Evolutionary conservation across 2,113 vertebrate genomes (phyloP), one percentile per base, ranked within the genome.

Genomic region (Bufo gargarizans): DNA sequence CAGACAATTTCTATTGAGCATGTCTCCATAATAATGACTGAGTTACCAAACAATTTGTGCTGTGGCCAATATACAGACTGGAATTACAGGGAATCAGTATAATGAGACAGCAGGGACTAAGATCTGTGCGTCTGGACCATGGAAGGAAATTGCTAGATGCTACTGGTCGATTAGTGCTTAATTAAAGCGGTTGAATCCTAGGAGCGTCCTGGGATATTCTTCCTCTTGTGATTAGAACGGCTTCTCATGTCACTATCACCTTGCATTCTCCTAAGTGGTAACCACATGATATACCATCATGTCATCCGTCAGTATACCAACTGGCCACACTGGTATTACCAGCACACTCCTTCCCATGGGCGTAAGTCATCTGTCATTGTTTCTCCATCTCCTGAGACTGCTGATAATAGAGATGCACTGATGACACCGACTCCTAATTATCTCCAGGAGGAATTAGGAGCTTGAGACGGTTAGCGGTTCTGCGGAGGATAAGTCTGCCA

Each of bases 371-470:
- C 1, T 71, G 71, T 20, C 17, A 71, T 17, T 55, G 12, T 43
- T 74, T 20, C 83, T 58, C 5, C 20, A 10, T 85, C 85, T 67
- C 85, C 11, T 4, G 74, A 78, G 84, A 59, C 19, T 65, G 6
- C 45, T 77, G 59, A 16, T 61, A 45, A n/a, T 77, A 56, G 61
- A 49, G 19, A n/a, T 49, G 19, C 58, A 63, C n/a, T 4, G 56
- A 82, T n/a, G 59, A 59, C 16, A 65, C 72, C 10, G 74, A 8
- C 45, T 45, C 8, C 43, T 53, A 53, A 49, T 78, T 79, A 50
- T 78, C 19, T 87, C 59, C 50, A 19, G 33, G 55, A 69, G 45
- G 12, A 67, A 83, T 88, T 88, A 77, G 78, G 82, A 49, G 78
- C 47, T 84, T 69, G 69, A 55, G 69, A 81, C 78, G 56, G 86